phyloP scores from a whole-genome alignment of 1,140 invertebrate genomes.

The Leptopilina boulardi region DNA sequence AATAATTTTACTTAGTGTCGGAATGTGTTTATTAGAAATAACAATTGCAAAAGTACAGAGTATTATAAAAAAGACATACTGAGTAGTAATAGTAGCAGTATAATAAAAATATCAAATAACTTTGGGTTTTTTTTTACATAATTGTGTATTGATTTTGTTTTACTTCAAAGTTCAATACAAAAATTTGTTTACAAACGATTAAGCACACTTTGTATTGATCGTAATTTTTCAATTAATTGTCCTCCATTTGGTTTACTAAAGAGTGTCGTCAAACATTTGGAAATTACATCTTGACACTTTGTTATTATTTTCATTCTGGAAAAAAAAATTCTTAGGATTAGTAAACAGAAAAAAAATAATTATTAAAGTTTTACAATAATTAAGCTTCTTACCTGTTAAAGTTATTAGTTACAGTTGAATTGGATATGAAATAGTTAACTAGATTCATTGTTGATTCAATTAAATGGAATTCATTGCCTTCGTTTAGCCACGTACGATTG shows the following conservation, averaged over 20 bases:
- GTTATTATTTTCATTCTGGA: constrained; percentile 79
- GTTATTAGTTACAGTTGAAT: constrained; percentile 75
- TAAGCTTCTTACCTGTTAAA: constrained; percentile 74
- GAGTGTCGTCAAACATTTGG: constrained; percentile 80
- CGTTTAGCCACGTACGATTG: constrained; percentile 85
- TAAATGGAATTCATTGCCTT: constrained; percentile 87
- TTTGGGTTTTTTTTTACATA: constrained; percentile 9
- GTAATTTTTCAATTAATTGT: constrained; percentile 75
- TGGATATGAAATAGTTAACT: constrained; percentile 79
- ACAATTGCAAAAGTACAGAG: background rate
- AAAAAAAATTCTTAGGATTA: constrained; percentile 57
- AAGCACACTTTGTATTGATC: constrained; percentile 75
- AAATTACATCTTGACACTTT: constrained; percentile 82
- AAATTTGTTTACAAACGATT: constrained; percentile 71
- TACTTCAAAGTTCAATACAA: background rate
- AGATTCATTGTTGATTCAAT: constrained; percentile 82
- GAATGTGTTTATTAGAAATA: constrained; percentile 23
- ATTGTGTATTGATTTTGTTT: background rate
- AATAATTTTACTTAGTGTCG: background rate
- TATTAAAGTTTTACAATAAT: constrained; percentile 35
- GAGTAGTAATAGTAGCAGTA: background rate
- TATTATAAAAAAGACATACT: background rate
- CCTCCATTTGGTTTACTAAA: constrained; percentile 82
- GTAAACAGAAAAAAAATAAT: constrained; percentile 20
- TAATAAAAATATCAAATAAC: background rate